Base-by-base conservation (phyloP, 2,888 invertebrate genomes). In the Xanthia togata region DNA sequence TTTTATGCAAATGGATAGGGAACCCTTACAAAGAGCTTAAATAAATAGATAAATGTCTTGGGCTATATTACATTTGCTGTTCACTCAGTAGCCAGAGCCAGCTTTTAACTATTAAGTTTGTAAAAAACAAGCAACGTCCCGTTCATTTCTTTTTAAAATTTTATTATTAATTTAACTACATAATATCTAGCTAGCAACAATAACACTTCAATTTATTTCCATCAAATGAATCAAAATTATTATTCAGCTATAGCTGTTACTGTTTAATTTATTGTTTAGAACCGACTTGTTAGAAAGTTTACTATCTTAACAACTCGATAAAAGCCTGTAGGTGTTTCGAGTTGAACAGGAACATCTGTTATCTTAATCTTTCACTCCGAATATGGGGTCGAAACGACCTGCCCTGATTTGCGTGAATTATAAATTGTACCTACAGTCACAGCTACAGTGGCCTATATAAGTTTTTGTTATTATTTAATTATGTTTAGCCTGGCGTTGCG, bases 181-280 rank as follows among this genome's bases (percentile, higher is more conserved):
- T 14, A 67, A 23, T 44, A 14, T 23, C 31, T 4, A 14, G 6
- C 23, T 2, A 38, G 26, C n/a, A 73, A 73, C 41, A 73, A 20
- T 17, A 47, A 50, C 3, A 47, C 14, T 23, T 38, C 0, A 41
- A 41, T 50, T 59, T 57, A 41, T 57, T 73, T 50, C 23, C 26
- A 41, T 41, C 12, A 62, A 62, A 55, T 50, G 0, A 65, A 23
- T n/a, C 53, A 74, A 63, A 63, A 74, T 76, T 23, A 59, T 70
- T 75, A 78, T 78, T 78, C 63, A 74, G 76, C 50, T 62, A 26
- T 81, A 53, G 41, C 71, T 64, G 76, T 70, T 55, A 57, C 55
- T 60, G 87, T 82, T 73, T 72, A 87, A 83, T 85, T 85, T 86
- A 87, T 83, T 86, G 73, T 86, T 83, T 76, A 70, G 57, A 80